Conservation (phyloP, 1,140 invertebrate genomes). For the Trigoniulus corallinus region DNA sequence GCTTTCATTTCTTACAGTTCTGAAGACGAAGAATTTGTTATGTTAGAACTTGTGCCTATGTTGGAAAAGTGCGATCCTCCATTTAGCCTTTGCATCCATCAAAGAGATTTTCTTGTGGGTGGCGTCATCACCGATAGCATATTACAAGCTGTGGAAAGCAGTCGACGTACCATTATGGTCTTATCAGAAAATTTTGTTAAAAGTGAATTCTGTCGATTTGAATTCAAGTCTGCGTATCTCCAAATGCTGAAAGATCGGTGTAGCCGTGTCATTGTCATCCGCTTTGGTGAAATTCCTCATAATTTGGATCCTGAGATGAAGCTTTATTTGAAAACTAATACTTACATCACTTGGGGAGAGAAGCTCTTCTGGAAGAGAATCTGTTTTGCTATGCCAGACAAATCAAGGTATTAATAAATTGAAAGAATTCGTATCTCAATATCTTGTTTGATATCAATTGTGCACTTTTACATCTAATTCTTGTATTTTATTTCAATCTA, state of each 20-base stretch:
- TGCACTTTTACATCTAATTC: too few relatives aligned
- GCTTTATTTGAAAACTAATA: constrained; percentile 73
- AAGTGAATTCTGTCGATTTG: constrained; percentile 84
- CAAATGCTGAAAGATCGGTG: constrained; percentile 34
- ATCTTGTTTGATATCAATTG: too few relatives aligned
- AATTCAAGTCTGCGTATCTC: constrained; percentile 77
- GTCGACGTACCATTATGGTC: constrained; percentile 75
- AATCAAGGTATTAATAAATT: too few relatives aligned
- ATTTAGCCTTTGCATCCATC: constrained; percentile 5
- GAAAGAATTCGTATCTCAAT: too few relatives aligned
- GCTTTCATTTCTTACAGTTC: constrained; percentile 2
- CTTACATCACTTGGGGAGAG: constrained; percentile 77
- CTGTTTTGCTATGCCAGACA: constrained; percentile 69
- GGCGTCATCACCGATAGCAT: constrained; percentile 30
- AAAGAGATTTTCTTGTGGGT: constrained; percentile 17
- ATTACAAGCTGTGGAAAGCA: constrained; percentile 74
- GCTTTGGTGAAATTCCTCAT: constrained; percentile 59
- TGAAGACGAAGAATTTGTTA: not conserved
- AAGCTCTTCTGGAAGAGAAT: constrained; percentile 88
- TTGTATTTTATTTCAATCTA: too few relatives aligned
- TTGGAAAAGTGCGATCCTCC: not conserved
- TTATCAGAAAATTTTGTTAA: constrained; percentile 82
- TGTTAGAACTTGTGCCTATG: not conserved
- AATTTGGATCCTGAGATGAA: constrained; percentile 78
- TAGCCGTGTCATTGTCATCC: constrained; percentile 50